These are phyloP conservation scores for Holcopasites calliopsidis DNA, from an alignment of 1,140 invertebrate genomes.

Conservation along the genomic window DNA sequence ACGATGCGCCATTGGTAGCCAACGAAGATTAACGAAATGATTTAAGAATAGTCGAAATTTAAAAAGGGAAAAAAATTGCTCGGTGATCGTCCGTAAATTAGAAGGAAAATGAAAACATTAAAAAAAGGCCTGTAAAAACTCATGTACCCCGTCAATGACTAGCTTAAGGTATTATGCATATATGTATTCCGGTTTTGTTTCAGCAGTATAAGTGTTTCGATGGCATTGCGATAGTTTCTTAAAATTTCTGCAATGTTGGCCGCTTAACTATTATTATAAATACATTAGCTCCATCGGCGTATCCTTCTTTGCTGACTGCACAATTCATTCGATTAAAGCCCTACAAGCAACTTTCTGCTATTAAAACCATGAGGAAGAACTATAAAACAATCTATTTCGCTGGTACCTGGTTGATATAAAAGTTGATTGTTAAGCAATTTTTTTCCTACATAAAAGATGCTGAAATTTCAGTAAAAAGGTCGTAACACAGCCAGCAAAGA, in stretches of 20 bases:
- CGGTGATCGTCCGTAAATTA: background rate
- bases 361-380: background rate
- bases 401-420: no score
- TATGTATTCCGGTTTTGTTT: conserved; percentile 53
- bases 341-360: background rate
- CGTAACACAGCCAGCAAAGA: background rate
- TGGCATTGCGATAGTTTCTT: conserved; percentile 32
- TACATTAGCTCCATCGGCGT: background rate
- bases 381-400: conserved; percentile 12
- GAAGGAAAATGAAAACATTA: conserved; percentile 7
- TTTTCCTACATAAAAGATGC: background rate
- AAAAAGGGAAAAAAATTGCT: background rate
- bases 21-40: background rate
- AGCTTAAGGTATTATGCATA: conserved; percentile 75
- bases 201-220: conserved; percentile 31
- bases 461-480: background rate
- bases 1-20: background rate
- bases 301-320: background rate
- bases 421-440: background rate
- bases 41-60: background rate
- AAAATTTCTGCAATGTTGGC: conserved; percentile 27
- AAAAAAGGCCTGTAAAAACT: conserved; percentile 61
- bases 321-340: background rate
- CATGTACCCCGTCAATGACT: conserved; percentile 70
- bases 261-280: conserved; percentile 4